Evolutionary conservation across 2,797 vertebrate species (phyloP).

Genomic region (Sebastes itinus): DNA sequence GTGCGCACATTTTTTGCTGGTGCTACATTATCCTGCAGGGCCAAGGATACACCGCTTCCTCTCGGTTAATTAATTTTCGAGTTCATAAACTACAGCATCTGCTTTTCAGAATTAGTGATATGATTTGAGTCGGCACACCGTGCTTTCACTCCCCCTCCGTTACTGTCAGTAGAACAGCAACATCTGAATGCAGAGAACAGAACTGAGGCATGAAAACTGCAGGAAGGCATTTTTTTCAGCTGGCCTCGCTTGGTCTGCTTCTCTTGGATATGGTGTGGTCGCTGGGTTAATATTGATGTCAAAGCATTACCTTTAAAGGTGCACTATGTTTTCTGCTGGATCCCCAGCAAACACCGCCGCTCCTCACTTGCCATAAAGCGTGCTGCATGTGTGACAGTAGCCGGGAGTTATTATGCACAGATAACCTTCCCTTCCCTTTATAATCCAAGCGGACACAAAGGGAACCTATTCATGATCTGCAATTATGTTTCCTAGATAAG

Average conservation of each 20-base stretch:
- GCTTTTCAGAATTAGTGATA: constrained; percentile 47
- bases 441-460: constrained; percentile 68
- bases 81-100: constrained; percentile 23
- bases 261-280: constrained; percentile 19
- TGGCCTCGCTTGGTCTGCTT: constrained; percentile 30
- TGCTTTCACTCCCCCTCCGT: constrained; percentile 17
- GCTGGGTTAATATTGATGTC: constrained; percentile 51
- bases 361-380: constrained; percentile 22
- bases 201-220: constrained; percentile 54
- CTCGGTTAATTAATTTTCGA: constrained; percentile 43
- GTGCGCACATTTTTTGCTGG: constrained; percentile 1
- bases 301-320: constrained; percentile 41
- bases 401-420: constrained; percentile 61
- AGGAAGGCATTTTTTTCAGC: constrained; percentile 44
- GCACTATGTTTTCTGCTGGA: constrained; percentile 41
- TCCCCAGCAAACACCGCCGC: constrained; percentile 30
- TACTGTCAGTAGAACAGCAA: constrained; percentile 31
- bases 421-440: constrained; percentile 71
- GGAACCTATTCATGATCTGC: constrained; percentile 72
- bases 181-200: constrained; percentile 20
- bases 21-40: background rate
- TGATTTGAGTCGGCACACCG: constrained; percentile 32
- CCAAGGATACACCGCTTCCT: constrained; percentile 30
- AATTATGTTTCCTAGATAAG: constrained; percentile 82
- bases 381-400: constrained; percentile 49